Evolutionary conservation across 2,888 invertebrate species (phyloP).

Genomic region (Drosophila demipolita): DNA sequence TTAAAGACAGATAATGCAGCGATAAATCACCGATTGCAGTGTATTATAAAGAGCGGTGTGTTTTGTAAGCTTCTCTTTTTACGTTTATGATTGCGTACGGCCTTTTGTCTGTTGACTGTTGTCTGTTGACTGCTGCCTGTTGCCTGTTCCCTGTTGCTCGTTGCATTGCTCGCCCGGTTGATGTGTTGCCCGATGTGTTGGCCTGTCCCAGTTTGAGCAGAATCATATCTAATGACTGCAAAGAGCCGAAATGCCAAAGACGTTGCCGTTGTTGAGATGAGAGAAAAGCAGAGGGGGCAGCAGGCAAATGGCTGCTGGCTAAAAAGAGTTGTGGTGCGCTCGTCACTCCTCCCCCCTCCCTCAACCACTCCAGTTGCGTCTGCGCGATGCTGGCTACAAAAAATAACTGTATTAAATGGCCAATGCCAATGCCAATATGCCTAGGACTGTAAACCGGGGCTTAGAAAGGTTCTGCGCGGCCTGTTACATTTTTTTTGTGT

Average conservation of each 20-base stretch:
- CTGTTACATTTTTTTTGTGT: constrained; percentile 51
- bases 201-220: constrained; percentile 69
- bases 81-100: constrained; percentile 44
- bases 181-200: constrained; percentile 29
- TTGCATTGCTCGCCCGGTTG: constrained; percentile 17
- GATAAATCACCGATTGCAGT: constrained; percentile 14
- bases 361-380: constrained; percentile 31
- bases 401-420: constrained; percentile 79
- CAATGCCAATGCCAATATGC: constrained; percentile 40
- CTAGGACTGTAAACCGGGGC: constrained; percentile 46
- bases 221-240: constrained; percentile 75
- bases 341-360: neutral
- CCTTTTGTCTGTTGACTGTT: constrained; percentile 33
- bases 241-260: constrained; percentile 41
- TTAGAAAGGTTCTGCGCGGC: constrained; percentile 49
- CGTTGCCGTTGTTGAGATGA: constrained; percentile 20
- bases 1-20: constrained; percentile 5
- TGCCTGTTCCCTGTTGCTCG: constrained; percentile 8
- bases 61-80: constrained; percentile 15
- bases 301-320: constrained; percentile 61
- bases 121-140: constrained; percentile 5
- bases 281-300: neutral
- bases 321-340: constrained; percentile 33
- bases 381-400: constrained; percentile 47
- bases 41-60: constrained; percentile 26